Evolutionary conservation across 1,140 invertebrate species (phyloP).

Genomic region (Olivierus martensii): DNA sequence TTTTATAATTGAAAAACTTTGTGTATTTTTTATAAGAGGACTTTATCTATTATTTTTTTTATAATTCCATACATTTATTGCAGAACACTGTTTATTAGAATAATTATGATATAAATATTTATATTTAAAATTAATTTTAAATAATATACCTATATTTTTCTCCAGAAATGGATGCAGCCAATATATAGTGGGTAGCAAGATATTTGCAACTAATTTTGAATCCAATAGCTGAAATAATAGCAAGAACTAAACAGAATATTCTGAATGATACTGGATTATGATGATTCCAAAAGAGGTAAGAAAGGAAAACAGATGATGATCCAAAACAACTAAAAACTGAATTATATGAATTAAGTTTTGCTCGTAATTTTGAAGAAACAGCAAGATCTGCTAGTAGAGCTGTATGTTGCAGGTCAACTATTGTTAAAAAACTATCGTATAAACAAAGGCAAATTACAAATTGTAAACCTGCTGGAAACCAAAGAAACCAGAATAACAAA

Average conservation of each 20-base stretch:
- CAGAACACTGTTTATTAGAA: too few relatives aligned
- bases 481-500: background rate
- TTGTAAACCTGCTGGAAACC: background rate
- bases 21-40: too few relatives aligned
- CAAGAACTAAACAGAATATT: background rate
- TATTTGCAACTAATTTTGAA: background rate
- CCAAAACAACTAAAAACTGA: background rate
- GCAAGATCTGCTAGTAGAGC: background rate
- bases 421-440: background rate
- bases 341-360: background rate
- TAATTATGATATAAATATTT: too few relatives aligned
- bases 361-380: background rate
- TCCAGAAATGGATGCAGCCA: background rate
- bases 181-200: background rate
- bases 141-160: background rate
- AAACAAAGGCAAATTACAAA: background rate
- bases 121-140: background rate
- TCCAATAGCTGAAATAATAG: background rate
- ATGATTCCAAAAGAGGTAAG: background rate
- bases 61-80: too few relatives aligned
- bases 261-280: background rate
- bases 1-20: too few relatives aligned
- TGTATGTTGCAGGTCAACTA: background rate
- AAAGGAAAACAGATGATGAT: background rate
- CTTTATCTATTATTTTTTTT: too few relatives aligned